Conservation (phyloP, 2,797 vertebrate species). For the Hapalemur alaotrensis region DNA sequence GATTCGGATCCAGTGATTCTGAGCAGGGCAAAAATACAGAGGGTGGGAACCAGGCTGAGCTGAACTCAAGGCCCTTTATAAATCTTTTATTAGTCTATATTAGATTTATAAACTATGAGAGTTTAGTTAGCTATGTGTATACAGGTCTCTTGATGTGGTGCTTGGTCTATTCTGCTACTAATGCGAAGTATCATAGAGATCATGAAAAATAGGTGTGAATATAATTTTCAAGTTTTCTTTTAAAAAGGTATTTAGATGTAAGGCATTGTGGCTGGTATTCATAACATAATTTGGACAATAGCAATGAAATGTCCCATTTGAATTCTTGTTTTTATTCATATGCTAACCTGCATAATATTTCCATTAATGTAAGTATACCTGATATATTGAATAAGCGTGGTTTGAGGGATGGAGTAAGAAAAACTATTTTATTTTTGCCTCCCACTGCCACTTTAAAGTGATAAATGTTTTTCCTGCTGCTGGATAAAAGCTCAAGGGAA, state of each 20-base stretch:
- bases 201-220: background rate
- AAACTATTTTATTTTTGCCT: constrained; percentile 36
- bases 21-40: background rate
- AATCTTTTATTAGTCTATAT: background rate
- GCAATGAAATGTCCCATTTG: background rate
- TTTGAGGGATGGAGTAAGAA: background rate
- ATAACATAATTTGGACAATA: background rate
- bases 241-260: background rate
- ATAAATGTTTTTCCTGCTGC: background rate
- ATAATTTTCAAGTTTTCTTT: background rate
- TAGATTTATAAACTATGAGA: background rate
- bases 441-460: constrained; percentile 1
- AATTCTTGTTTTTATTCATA: constrained; percentile 33
- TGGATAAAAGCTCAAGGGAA: constrained; percentile 37
- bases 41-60: background rate
- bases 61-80: background rate
- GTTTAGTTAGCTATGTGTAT: background rate
- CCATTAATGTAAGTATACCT: background rate
- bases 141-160: background rate
- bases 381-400: background rate
- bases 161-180: background rate
- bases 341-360: constrained; percentile 27
- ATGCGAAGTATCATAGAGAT: background rate
- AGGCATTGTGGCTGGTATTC: constrained; percentile 3
- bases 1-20: background rate